Conservation (phyloP, 2,113 vertebrate species). For the Halichoerus grypus region DNA sequence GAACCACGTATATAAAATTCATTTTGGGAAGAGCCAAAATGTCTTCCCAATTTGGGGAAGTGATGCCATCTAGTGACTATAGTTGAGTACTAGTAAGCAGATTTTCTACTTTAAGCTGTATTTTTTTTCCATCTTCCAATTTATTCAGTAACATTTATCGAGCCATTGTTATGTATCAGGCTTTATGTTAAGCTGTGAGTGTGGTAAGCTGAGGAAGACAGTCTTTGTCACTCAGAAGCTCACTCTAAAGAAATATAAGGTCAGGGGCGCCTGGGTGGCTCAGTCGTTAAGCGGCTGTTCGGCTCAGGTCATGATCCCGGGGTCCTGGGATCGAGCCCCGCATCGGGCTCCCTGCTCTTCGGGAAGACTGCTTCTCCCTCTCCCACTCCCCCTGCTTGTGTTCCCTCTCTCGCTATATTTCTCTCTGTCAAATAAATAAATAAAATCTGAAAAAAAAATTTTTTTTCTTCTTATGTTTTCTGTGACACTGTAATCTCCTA, state of each 20-base stretch:
- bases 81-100: not conserved
- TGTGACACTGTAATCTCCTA: not conserved
- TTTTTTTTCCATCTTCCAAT: not conserved
- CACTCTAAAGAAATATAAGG: not conserved
- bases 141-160: constrained; percentile 3
- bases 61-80: constrained; percentile 27
- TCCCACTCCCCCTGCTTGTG: too few species aligned
- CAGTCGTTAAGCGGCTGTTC: too few species aligned
- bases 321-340: too few species aligned
- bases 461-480: not conserved
- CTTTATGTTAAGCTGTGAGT: not conserved
- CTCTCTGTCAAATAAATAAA: too few species aligned
- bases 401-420: too few species aligned
- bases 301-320: too few species aligned
- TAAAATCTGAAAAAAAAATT: too few species aligned
- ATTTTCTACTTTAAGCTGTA: constrained; percentile 11
- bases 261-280: too few species aligned
- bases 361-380: too few species aligned
- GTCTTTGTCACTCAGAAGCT: not conserved
- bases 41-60: not conserved
- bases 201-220: not conserved
- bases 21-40: not conserved
- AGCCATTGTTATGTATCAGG: not conserved
- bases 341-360: too few species aligned
- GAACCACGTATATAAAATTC: not conserved